Base-by-base conservation (phyloP, 2,113 vertebrate species). In the Toxostoma redivivum region DNA sequence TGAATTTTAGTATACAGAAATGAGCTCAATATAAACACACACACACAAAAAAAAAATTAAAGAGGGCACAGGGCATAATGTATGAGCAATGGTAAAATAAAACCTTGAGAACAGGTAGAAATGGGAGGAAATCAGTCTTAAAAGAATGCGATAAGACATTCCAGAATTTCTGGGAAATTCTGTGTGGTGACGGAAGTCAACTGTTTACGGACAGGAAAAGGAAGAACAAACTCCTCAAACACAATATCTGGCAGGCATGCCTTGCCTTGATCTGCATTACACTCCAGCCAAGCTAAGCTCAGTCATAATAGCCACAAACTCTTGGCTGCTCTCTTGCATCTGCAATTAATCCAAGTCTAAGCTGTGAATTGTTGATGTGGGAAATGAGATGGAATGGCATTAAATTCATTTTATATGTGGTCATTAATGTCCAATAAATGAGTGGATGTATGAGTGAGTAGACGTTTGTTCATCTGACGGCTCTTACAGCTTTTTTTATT, bases 201-300 rank as follows among this genome's bases (percentile, higher is more conserved):
- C 53, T 88, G 83, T 92, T 92, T 88, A 53, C 79, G 73, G 45
- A 60, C 93, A 95, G 91, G 91, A 95, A 96, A 89, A 91, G 84
- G 84, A 70, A 94, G 93, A 96, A 94, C 83, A 95, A 90, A 86
- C 83, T 94, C 50, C 86, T 90, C 80, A 38, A 74, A 89, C 69
- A 96, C 94, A 96, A 93, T 94, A 89, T 91, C 86, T 96, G 94
- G 95, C 93, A 92, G 78, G 35, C 62, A n/a, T 33, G 87, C 1
- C 0, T 24, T 77, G 92, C 95, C 93, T 85, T 94, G 91, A 48
- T 81, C 77, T 71, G 64, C 60, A 48, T 35, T 18, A 40, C 60
- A n/a, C 40, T 78, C 48, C 86, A 88, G 84, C 70, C 79, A 94
- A 93, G 38, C 74, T 33, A 40, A 57, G 90, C 45, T 88, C 88